These are phyloP conservation scores for Pantherophis alleghaniensis DNA, from an alignment of 2,797 vertebrate genomes.

Conservation along the genomic window DNA sequence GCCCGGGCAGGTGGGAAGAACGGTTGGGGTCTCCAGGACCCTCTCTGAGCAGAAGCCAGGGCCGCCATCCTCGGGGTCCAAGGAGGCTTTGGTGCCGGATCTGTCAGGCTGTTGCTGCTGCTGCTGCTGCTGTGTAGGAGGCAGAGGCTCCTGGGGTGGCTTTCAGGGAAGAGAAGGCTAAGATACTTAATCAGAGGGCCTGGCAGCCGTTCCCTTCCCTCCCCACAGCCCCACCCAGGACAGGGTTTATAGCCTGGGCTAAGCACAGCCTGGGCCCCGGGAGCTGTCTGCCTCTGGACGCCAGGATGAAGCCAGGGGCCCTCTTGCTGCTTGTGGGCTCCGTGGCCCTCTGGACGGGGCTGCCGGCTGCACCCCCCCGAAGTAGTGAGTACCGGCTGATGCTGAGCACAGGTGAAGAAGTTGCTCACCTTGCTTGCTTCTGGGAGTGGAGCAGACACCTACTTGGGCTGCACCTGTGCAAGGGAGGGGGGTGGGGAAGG, in stretches of 20 bases:
- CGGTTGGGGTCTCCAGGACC: not conserved
- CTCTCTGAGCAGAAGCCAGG: not conserved
- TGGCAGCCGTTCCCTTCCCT: not conserved
- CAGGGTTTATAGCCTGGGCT: conserved; percentile 23
- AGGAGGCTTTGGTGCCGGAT: not conserved
- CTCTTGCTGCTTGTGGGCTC: conserved; percentile 47
- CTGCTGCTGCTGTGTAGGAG: not conserved
- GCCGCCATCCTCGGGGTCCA: rapidly evolving
- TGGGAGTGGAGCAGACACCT: not conserved
- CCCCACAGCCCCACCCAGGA: not conserved
- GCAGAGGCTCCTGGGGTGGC: not conserved
- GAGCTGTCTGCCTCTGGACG: rapidly evolving
- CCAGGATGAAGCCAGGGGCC: conserved; percentile 26
- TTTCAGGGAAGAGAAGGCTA: not conserved
- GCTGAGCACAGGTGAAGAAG: not conserved
- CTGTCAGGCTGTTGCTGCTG: not conserved
- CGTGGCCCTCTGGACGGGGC: conserved; percentile 13
- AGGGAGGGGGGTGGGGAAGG: not conserved
- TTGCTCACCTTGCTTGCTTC: rapidly evolving
- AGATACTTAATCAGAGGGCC: too few species aligned
- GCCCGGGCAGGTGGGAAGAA: rapidly evolving
- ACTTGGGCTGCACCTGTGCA: too few species aligned
- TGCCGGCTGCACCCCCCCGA: conserved; percentile 45
- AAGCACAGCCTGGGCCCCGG: not conserved
- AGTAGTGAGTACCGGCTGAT: conserved; percentile 42